These are phyloP conservation scores for Eilema caniola DNA, from an alignment of 2,888 invertebrate species.

Conservation along the genomic window DNA sequence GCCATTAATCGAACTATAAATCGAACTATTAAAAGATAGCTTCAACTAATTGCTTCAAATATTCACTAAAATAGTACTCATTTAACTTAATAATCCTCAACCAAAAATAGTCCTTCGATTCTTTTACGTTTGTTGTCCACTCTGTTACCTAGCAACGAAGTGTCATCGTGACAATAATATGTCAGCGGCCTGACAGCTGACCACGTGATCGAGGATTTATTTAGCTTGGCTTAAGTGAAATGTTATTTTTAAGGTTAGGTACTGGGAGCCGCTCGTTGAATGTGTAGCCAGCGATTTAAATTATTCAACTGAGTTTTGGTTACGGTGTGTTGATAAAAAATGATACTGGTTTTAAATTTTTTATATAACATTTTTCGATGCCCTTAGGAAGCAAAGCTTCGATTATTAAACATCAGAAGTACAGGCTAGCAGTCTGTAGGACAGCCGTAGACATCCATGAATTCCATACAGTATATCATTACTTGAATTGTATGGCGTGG, in stretches of 20 bases:
- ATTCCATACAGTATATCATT: too few relatives aligned
- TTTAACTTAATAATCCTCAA: constrained; percentile 25
- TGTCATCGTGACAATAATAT: constrained; percentile 54
- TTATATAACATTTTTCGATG: too few relatives aligned
- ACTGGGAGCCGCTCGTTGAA: not conserved
- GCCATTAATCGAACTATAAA: too few relatives aligned
- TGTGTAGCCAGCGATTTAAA: constrained; percentile 7
- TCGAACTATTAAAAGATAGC: too few relatives aligned
- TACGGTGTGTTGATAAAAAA: not conserved
- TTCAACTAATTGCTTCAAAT: too few relatives aligned
- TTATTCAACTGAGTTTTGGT: constrained; percentile 3
- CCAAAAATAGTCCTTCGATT: constrained; percentile 52
- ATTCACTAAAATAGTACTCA: too few relatives aligned
- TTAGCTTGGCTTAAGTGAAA: constrained; percentile 53
- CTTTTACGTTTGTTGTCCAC: constrained; percentile 56
- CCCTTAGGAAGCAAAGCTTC: too few relatives aligned
- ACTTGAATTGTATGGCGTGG: too few relatives aligned
- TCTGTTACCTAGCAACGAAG: constrained; percentile 54
- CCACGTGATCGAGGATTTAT: constrained; percentile 57
- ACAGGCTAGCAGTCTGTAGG: too few relatives aligned
- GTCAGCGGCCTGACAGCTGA: constrained; percentile 51
- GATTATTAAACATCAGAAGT: too few relatives aligned
- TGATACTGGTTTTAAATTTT: not conserved
- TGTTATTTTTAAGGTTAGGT: constrained; percentile 51
- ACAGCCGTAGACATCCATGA: too few relatives aligned